These are phyloP conservation scores for Ridgeia piscesae DNA, from an alignment of 1,140 invertebrate genomes.

Conservation along the genomic window DNA sequence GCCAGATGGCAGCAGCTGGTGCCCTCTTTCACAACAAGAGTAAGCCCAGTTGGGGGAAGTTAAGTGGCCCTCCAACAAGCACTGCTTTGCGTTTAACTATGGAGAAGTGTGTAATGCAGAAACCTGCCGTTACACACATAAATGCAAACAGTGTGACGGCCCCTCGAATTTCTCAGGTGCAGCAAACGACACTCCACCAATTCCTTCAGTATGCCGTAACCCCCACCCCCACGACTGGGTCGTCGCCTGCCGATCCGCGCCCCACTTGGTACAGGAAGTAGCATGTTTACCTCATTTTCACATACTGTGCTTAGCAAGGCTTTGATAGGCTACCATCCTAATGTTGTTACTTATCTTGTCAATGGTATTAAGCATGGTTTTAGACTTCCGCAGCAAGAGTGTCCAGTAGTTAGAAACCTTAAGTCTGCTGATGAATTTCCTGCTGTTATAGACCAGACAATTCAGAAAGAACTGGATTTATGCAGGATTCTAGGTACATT, in stretches of 20 bases:
- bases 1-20: neutral
- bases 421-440: neutral
- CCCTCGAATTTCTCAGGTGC: neutral
- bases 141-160: neutral
- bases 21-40: neutral
- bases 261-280: too few species aligned
- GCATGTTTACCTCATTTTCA: too few species aligned
- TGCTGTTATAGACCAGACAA: neutral
- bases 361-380: too few species aligned
- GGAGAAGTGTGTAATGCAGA: neutral
- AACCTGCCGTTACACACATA: neutral
- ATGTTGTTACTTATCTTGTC: too few species aligned
- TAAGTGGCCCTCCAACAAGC: neutral
- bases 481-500: neutral
- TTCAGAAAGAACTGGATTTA: neutral
- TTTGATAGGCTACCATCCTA: too few species aligned
- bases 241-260: too few species aligned
- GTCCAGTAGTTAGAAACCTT: neutral
- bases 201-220: neutral
- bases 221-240: too few species aligned
- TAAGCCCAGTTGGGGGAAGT: neutral
- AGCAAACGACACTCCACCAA: neutral
- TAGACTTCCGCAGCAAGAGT: too few species aligned
- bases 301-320: too few species aligned
- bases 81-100: neutral